Conservation (phyloP, 2,888 invertebrate species). For the Dicyrtomina minuta region DNA sequence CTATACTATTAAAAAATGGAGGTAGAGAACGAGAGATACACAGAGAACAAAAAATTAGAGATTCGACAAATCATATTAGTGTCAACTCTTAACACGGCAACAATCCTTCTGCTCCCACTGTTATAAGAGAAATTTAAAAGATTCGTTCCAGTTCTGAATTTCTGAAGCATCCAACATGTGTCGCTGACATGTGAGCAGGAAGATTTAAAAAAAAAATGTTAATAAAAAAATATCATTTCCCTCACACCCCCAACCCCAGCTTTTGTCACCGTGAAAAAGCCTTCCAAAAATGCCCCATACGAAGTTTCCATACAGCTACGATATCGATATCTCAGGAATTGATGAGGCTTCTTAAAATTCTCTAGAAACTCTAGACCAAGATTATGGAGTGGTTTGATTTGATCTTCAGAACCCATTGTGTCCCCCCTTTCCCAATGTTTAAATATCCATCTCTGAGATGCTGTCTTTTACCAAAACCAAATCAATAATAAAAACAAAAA, state of each 20-base stretch:
- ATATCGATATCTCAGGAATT: background rate
- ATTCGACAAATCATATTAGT: background rate
- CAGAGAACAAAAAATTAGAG: background rate
- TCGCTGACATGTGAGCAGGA: slow-evolving; percentile 11
- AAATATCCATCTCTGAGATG: background rate
- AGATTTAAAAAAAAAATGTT: background rate
- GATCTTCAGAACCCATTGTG: background rate
- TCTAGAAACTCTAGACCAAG: no score
- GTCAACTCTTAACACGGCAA: no score
- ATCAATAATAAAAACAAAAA: no score
- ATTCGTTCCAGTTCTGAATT: no score
- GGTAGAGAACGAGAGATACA: background rate
- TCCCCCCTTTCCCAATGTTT: background rate
- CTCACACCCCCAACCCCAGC: background rate
- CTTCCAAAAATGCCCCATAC: background rate
- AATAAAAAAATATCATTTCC: background rate
- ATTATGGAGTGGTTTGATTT: no score
- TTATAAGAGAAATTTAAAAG: background rate
- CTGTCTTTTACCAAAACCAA: no score
- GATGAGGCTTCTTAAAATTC: background rate
- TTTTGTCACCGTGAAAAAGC: background rate
- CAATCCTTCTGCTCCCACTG: background rate
- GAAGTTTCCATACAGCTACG: background rate
- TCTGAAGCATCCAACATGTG: no score
- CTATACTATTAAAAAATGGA: background rate